Conservation (phyloP, 2,888 invertebrate species). For the Ectropis crepuscularia region DNA sequence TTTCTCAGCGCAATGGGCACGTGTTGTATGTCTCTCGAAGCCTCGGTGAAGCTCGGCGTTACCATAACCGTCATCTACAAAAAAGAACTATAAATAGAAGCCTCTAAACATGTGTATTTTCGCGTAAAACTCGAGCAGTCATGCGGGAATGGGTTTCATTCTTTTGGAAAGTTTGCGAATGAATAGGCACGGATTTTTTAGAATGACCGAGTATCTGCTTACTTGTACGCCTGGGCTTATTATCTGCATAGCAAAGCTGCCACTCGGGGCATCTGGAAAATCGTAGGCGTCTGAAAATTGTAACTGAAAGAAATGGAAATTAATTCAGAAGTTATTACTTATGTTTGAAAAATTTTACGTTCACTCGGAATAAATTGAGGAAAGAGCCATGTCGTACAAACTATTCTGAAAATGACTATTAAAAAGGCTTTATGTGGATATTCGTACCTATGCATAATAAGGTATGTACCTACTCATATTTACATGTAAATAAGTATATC, state of each 20-base stretch:
- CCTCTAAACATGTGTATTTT: background rate
- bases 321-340: no score
- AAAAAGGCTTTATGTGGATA: no score
- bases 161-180: conserved; percentile 25
- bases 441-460: no score
- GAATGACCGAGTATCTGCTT: conserved; percentile 31
- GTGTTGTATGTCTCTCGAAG: conserved; percentile 76
- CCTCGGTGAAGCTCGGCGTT: conserved; percentile 73
- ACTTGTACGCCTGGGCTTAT: conserved; percentile 73
- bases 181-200: conserved; percentile 9
- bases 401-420: no score
- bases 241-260: conserved; percentile 78
- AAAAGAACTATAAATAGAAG: conserved; percentile 4
- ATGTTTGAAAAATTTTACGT: no score
- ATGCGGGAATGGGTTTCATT: conserved; percentile 20
- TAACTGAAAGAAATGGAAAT: conserved; percentile 64
- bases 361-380: no score
- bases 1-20: conserved; percentile 72
- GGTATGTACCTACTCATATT: no score
- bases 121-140: background rate
- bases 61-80: conserved; percentile 73
- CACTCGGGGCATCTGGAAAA: conserved; percentile 85
- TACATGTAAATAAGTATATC: no score
- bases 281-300: conserved; percentile 84
- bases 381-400: no score